Conservation (phyloP, 1,140 invertebrate species). For the Mylabris phalerata region DNA sequence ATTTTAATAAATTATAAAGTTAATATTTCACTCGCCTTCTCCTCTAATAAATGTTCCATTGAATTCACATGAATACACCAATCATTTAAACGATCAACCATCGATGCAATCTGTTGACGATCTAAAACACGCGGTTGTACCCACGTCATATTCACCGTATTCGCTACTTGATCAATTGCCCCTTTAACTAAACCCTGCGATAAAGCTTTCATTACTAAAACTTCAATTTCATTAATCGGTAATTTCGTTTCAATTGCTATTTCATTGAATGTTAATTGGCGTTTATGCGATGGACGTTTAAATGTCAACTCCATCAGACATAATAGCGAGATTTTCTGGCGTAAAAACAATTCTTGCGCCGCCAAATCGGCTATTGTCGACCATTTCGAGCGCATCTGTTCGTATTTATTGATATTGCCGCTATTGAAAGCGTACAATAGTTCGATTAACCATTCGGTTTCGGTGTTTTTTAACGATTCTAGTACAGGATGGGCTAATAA, state of each 20-base stretch:
- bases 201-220: slow-evolving; percentile 96
- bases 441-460: slow-evolving; percentile 84
- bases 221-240: slow-evolving; percentile 80
- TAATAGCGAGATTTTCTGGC: slow-evolving; percentile 89
- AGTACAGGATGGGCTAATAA: slow-evolving; percentile 91
- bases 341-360: slow-evolving; percentile 74
- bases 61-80: slow-evolving; percentile 78
- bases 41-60: slow-evolving; percentile 76
- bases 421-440: slow-evolving; percentile 88
- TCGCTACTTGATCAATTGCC: slow-evolving; percentile 87
- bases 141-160: slow-evolving; percentile 78
- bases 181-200: slow-evolving; percentile 91
- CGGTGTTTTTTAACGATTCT: slow-evolving; percentile 72
- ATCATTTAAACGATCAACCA: slow-evolving; percentile 69
- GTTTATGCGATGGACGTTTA: slow-evolving; percentile 61
- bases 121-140: slow-evolving; percentile 87
- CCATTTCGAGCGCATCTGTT: slow-evolving; percentile 76
- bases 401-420: slow-evolving; percentile 82
- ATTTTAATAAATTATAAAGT: slow-evolving; percentile 50
- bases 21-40: slow-evolving; percentile 76
- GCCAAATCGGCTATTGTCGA: slow-evolving; percentile 77
- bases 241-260: slow-evolving; percentile 82
- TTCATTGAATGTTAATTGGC: slow-evolving; percentile 83
- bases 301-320: slow-evolving; percentile 95
- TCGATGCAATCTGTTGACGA: slow-evolving; percentile 62